Evolutionary conservation across 2,113 vertebrate genomes (phyloP).

Genomic region (Pedionomus torquatus): DNA sequence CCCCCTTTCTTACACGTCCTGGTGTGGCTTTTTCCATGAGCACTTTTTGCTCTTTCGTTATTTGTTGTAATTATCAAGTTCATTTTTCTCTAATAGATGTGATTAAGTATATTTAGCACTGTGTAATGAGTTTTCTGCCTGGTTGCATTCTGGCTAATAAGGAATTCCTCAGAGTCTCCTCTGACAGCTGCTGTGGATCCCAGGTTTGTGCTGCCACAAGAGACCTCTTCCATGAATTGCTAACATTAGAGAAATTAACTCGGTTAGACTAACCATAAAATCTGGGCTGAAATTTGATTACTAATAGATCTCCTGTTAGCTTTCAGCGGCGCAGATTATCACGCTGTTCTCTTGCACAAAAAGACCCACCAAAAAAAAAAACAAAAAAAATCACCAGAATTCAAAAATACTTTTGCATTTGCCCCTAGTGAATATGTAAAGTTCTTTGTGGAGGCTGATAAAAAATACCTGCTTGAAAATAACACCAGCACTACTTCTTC

Average conservation of each 20-base stretch:
- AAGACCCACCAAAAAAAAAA: not conserved
- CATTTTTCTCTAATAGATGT: slow-evolving; percentile 94
- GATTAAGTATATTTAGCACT: slow-evolving; percentile 98
- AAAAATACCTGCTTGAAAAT: not conserved
- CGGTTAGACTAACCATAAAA: slow-evolving; percentile 83
- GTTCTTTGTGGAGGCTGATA: not conserved
- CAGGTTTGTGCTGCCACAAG: slow-evolving; percentile 72
- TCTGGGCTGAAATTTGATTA: slow-evolving; percentile 84
- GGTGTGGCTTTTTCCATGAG: slow-evolving; percentile 55
- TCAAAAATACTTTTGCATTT: not conserved
- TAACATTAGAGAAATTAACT: slow-evolving; percentile 84
- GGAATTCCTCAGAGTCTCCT: slow-evolving; percentile 81
- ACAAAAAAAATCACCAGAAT: not conserved
- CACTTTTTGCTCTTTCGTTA: slow-evolving; percentile 88
- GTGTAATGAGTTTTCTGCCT: slow-evolving; percentile 99
- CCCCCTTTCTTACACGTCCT: slow-evolving; percentile 23
- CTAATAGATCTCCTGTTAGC: slow-evolving; percentile 66
- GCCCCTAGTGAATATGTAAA: not conserved
- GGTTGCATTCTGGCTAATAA: slow-evolving; percentile 96
- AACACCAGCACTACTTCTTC: not conserved
- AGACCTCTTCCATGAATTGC: slow-evolving; percentile 77
- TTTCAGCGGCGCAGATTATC: not conserved
- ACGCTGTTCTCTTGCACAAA: not conserved
- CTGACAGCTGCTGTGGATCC: slow-evolving; percentile 83
- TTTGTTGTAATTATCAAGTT: slow-evolving; percentile 92